phyloP scores from a whole-genome alignment of 2,888 invertebrate genomes.

The Rhodophaea formosa region DNA sequence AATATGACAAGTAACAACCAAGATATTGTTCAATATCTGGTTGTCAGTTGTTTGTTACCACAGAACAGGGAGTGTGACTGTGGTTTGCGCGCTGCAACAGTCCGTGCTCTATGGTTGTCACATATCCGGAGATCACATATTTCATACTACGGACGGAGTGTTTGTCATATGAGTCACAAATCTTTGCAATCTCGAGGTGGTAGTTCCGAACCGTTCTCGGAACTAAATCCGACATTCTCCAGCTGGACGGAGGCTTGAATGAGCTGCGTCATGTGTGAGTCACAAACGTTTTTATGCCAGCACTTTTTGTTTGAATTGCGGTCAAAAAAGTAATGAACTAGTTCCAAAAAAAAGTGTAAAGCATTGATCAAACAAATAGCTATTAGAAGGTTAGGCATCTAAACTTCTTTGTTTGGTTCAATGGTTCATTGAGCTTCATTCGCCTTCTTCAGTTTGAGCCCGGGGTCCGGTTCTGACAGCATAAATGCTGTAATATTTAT shows the following conservation, averaged over 20 bases:
- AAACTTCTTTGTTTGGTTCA: background rate
- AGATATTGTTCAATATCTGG: too few relatives aligned
- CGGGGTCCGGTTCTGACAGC: too few relatives aligned
- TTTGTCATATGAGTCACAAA: constrained; percentile 26
- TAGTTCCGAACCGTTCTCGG: constrained; percentile 30
- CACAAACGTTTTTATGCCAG: constrained; percentile 13
- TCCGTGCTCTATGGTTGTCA: too few relatives aligned
- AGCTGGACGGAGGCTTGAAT: constrained; percentile 21
- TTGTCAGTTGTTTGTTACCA: too few relatives aligned
- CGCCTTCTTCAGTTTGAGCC: too few relatives aligned
- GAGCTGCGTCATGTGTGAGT: constrained; percentile 21
- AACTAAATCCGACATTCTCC: constrained; percentile 32
- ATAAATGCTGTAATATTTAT: too few relatives aligned
- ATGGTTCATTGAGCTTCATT: too few relatives aligned
- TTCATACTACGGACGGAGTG: background rate
- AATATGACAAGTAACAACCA: too few relatives aligned
- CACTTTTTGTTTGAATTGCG: constrained; percentile 15
- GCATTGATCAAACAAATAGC: constrained; percentile 12
- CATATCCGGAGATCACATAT: background rate
- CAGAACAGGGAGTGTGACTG: too few relatives aligned
- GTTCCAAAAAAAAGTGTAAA: constrained; percentile 25
- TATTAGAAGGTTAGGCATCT: background rate
- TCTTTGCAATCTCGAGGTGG: constrained; percentile 19
- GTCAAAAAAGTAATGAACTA: constrained; percentile 14
- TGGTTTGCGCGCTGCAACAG: too few relatives aligned